These are phyloP conservation scores for Boulengeromyrus knoepffleri DNA, from an alignment of 2,113 vertebrate genomes.

Conservation along the genomic window DNA sequence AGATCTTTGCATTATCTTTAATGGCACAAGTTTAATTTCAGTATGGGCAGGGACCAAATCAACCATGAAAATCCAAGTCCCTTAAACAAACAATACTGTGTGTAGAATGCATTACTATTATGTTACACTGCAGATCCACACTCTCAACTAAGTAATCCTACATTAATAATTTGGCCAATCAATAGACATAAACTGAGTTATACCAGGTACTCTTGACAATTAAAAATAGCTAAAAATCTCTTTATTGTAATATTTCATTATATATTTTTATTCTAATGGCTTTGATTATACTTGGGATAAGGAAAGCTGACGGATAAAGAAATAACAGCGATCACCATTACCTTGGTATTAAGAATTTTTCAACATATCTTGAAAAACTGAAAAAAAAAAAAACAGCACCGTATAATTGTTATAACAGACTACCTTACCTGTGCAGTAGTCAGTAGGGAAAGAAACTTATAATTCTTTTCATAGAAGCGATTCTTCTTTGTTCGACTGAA, in stretches of 20 bases:
- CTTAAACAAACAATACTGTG: neutral
- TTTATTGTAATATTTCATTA: neutral
- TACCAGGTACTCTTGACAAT: neutral
- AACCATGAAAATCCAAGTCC: neutral
- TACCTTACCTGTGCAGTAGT: neutral
- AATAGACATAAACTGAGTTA: neutral
- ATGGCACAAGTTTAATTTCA: neutral
- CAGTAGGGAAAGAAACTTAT: neutral
- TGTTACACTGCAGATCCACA: neutral
- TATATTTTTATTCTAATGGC: neutral
- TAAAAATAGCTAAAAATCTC: neutral
- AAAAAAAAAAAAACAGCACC: neutral
- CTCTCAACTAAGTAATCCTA: neutral
- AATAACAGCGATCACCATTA: neutral
- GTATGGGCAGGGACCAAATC: neutral
- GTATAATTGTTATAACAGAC: neutral
- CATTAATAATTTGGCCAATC: neutral
- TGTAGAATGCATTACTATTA: neutral
- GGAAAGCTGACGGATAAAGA: neutral
- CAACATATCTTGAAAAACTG: too few species aligned
- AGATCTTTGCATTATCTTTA: neutral
- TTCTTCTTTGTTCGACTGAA: neutral
- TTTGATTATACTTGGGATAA: neutral
- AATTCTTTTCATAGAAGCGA: neutral
- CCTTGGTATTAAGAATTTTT: too few species aligned